Evolutionary conservation across 1,140 invertebrate species (phyloP), one percentile per base, ranked within the genome.

Genomic region (Anthonomus grandis): DNA sequence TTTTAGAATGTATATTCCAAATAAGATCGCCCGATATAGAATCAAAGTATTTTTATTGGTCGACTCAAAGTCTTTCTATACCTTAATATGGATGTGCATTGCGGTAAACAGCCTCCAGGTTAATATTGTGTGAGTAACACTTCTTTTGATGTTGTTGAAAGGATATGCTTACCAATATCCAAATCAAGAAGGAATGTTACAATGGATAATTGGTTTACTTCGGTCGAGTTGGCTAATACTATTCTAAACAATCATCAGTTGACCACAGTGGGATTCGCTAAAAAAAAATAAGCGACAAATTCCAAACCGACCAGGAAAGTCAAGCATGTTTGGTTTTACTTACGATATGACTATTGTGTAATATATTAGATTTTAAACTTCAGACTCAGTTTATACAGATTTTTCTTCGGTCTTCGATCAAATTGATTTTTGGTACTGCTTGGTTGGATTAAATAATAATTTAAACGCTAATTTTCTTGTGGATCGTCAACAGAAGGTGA

Each of bases 1-100:
- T n/a, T n/a, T n/a, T n/a, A n/a, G n/a, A n/a, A n/a, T n/a, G 34
- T 75, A 67, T 50, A 72, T 77, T 17, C 68, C 71, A 17, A 67
- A 59, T 22, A 76, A 75, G 62, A 70, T 68, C 9, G 61, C 49
- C 6, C 37, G 37, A 5, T 39, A 39, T 17, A 15, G 37, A 39
- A 12, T 9, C 5, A 39, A 39, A 39, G 37, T 39, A 6, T 39
- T 39, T 39, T 13, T 15, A 17, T 39, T 72, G 10, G 50, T 52
- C 17, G 65, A 70, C 45, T 60, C 59, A 18, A 44, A 44, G 49
- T 68, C 44, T 24, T 59, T 51, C 34, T 74, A 71, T 44, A 63
- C 58, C n/a, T 52, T 22, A 66, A 71, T 47, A 54, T 70, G 23
- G 65, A 74, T 62, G 50, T 71, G 10, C 71, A 73, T 44, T 25